Evolutionary conservation across 2,888 invertebrate species (phyloP).

Genomic region (Seira sanloemensis): DNA sequence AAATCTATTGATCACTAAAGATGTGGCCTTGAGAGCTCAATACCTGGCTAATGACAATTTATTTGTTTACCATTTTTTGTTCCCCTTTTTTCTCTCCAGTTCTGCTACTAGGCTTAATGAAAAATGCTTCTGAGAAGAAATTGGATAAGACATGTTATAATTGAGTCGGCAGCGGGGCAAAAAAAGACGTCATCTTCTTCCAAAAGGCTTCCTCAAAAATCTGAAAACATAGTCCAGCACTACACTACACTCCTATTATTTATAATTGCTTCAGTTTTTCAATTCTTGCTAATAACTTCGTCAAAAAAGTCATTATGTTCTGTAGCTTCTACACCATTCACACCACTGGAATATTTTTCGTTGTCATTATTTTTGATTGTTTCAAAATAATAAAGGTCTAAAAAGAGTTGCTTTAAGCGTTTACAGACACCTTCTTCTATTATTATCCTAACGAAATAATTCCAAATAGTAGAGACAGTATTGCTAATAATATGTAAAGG

Average conservation of each 20-base stretch:
- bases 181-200: not conserved
- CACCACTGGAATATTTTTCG: not conserved
- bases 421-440: not conserved
- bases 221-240: not conserved
- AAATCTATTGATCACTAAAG: slow-evolving; percentile 10
- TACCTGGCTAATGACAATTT: slow-evolving; percentile 53
- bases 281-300: no score
- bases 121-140: not conserved
- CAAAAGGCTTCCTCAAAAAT: not conserved
- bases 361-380: slow-evolving; percentile 36
- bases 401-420: slow-evolving; percentile 2
- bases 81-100: slow-evolving; percentile 18
- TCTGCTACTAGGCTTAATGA: slow-evolving; percentile 43
- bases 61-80: slow-evolving; percentile 34
- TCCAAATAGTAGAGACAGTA: no score
- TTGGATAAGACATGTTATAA: not conserved
- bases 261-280: slow-evolving; percentile 11
- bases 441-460: no score
- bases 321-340: not conserved
- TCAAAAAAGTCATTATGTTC: not conserved
- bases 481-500: not conserved
- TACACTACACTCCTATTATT: not conserved
- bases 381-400: slow-evolving; percentile 15
- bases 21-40: slow-evolving; percentile 47
- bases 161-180: not conserved